phyloP scores from a whole-genome alignment of 2,113 vertebrate species.

The Nettapus auritus region DNA sequence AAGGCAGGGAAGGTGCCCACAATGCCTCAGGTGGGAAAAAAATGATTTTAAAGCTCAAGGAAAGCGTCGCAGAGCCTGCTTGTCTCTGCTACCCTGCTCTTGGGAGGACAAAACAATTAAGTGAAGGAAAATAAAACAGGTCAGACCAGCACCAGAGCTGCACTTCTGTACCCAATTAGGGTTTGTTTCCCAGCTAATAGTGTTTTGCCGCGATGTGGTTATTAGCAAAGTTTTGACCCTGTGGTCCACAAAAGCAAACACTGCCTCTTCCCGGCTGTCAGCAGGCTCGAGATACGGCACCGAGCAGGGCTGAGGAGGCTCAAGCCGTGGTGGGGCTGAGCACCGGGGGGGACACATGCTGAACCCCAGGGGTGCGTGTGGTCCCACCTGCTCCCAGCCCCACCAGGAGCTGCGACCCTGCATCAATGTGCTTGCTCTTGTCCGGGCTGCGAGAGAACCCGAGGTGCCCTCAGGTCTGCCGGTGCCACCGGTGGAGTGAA shows the following conservation, averaged over 20 bases:
- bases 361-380: too few relatives aligned
- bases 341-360: too few relatives aligned
- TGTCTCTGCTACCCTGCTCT: not conserved
- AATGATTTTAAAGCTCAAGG: not conserved
- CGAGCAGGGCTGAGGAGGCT: too few relatives aligned
- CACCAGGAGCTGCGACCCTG: too few relatives aligned
- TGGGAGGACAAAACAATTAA: slow-evolving; percentile 27
- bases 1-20: not conserved
- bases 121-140: not conserved
- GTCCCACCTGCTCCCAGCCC: too few relatives aligned
- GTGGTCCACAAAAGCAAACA: not conserved
- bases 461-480: too few relatives aligned
- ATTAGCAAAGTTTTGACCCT: slow-evolving; percentile 49
- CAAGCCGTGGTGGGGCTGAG: too few relatives aligned
- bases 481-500: too few relatives aligned
- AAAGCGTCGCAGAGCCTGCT: not conserved
- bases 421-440: not conserved
- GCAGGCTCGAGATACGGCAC: too few relatives aligned
- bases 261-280: slow-evolving; percentile 32
- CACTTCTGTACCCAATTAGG: not conserved
- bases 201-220: not conserved
- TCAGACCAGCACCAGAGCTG: not conserved
- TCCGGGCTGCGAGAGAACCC: not conserved
- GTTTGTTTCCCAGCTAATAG: not conserved
- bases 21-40: not conserved